phyloP scores from a whole-genome alignment of 1,140 invertebrate species.

The Drosophila malerkotliana region DNA sequence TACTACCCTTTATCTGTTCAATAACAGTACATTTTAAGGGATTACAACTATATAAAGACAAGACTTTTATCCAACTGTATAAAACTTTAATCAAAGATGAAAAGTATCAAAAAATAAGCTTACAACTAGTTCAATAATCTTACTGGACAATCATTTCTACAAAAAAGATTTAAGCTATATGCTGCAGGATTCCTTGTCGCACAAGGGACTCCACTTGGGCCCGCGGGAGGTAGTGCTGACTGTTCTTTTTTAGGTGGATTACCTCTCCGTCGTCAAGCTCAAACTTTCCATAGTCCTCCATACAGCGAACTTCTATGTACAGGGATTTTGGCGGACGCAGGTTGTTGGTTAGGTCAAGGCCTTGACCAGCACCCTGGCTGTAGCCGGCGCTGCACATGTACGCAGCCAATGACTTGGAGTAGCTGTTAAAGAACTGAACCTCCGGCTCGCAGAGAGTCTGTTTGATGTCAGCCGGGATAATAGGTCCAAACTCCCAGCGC shows the following conservation, averaged over 20 bases:
- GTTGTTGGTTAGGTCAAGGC: constrained; percentile 94
- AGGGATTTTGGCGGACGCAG: constrained; percentile 96
- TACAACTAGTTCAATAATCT: neutral
- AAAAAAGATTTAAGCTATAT: constrained; percentile 82
- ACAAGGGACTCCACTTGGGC: constrained; percentile 96
- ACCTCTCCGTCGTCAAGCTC: constrained; percentile 96
- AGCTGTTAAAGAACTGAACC: constrained; percentile 93
- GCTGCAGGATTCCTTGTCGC: constrained; percentile 95
- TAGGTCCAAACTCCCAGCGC: constrained; percentile 96
- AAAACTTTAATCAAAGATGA: too few species aligned
- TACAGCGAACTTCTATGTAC: constrained; percentile 95
- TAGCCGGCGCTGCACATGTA: constrained; percentile 96
- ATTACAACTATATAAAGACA: too few species aligned
- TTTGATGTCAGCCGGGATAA: constrained; percentile 93
- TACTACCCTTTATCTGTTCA: too few species aligned
- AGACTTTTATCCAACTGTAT: too few species aligned
- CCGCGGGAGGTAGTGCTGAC: constrained; percentile 94
- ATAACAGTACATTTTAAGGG: too few species aligned
- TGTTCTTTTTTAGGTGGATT: constrained; percentile 95
- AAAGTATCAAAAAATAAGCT: neutral
- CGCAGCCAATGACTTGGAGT: constrained; percentile 93
- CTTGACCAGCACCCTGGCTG: constrained; percentile 87
- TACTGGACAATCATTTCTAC: neutral
- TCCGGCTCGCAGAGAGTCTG: constrained; percentile 92
- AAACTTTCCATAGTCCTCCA: constrained; percentile 96